These are phyloP conservation scores for Brevimyrus niger DNA, from an alignment of 2,113 vertebrate genomes.

Conservation along the genomic window DNA sequence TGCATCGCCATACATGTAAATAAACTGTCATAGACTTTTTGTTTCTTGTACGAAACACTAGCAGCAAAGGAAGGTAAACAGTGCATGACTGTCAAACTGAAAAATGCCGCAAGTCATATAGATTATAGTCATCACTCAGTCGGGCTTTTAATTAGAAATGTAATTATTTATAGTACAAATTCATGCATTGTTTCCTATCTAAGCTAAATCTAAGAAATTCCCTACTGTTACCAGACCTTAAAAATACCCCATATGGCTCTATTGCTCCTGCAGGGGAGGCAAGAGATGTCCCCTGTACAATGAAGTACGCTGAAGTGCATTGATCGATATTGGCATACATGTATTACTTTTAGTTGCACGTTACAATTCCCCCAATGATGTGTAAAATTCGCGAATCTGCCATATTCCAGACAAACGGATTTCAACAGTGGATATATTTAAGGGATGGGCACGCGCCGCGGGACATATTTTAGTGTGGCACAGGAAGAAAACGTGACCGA, in stretches of 20 bases:
- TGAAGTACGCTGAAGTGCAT: background rate
- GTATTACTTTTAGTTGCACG: background rate
- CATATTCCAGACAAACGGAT: background rate
- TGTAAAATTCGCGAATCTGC: background rate
- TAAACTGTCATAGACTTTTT: background rate
- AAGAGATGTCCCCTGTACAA: background rate
- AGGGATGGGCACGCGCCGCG: background rate
- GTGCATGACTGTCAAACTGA: background rate
- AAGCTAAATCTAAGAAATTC: background rate
- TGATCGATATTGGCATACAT: background rate
- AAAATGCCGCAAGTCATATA: background rate
- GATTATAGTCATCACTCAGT: background rate
- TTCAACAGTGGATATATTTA: background rate
- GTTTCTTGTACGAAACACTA: background rate
- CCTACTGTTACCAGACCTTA: background rate
- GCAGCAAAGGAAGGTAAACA: background rate
- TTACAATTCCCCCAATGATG: background rate
- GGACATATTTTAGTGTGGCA: slow-evolving; percentile 40
- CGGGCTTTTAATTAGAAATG: background rate
- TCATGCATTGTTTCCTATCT: background rate
- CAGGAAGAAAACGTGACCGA: slow-evolving; percentile 31
- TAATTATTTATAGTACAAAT: background rate
- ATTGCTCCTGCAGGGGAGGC: background rate
- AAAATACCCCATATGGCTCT: background rate
- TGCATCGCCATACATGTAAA: background rate